Conservation (phyloP, 2,113 vertebrate genomes). For the Collichthys lucidus region DNA sequence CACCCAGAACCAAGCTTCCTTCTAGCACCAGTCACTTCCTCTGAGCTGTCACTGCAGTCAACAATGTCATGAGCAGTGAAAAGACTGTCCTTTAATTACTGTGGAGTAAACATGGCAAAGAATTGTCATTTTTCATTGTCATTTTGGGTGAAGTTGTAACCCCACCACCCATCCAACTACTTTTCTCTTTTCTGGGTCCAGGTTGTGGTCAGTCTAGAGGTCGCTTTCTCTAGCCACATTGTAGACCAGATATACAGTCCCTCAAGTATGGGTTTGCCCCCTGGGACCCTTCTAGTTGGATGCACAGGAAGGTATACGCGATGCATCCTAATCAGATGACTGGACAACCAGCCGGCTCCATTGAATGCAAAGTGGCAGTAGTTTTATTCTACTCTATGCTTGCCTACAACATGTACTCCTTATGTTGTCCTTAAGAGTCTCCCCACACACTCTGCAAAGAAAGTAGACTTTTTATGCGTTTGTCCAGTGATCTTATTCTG, state of each 20-base stretch:
- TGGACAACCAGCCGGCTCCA: not conserved
- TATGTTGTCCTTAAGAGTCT: not conserved
- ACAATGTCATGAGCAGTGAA: slow-evolving; percentile 3
- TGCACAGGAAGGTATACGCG: not conserved
- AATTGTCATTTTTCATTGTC: not conserved
- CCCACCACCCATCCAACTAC: not conserved
- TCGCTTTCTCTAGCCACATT: not conserved
- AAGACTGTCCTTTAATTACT: not conserved
- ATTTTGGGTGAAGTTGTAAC: not conserved
- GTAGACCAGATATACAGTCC: not conserved
- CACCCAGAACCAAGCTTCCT: slow-evolving; percentile 30
- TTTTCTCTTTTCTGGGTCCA: not conserved
- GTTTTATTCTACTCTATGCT: not conserved
- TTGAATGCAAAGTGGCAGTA: not conserved
- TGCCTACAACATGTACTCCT: not conserved
- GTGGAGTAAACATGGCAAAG: not conserved
- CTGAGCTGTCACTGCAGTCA: slow-evolving; percentile 11
- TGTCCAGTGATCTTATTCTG: not conserved
- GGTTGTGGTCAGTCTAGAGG: not conserved
- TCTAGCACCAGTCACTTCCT: slow-evolving; percentile 44
- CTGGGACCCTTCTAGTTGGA: not conserved
- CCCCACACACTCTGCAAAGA: not conserved
- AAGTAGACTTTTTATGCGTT: not conserved
- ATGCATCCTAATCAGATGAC: not conserved
- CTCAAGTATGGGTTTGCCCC: not conserved